A percentile compares a stretch with the other conserved stretches of the same genome.
Evolutionary conservation across 2,113 vertebrate genomes (phyloP).

Genomic region (Mionectes macconnelli): DNA sequence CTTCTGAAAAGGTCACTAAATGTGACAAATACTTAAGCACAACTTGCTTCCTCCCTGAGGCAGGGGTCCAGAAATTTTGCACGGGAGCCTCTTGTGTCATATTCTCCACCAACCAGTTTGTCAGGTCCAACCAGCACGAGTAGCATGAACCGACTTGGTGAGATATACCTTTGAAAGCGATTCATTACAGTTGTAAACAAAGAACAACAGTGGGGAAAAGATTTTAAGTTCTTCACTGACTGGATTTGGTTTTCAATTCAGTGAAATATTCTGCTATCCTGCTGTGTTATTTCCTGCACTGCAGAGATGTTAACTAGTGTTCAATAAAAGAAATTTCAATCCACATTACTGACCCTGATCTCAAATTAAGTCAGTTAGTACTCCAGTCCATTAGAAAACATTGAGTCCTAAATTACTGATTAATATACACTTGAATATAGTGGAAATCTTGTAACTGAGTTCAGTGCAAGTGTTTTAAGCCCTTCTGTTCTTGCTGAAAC

Average conservation of each 20-base stretch:
- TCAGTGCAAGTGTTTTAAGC: neutral
- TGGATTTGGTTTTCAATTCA: neutral
- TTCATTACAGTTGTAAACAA: neutral
- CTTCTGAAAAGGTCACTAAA: constrained; percentile 50
- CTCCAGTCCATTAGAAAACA: neutral
- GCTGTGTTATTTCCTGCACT: neutral
- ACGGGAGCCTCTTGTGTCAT: neutral
- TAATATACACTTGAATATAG: neutral
- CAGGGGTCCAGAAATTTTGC: neutral
- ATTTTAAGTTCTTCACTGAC: neutral
- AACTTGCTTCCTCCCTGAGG: constrained; percentile 16
- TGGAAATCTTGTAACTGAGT: neutral
- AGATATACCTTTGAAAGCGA: neutral
- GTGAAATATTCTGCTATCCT: neutral
- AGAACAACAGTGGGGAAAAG: neutral
- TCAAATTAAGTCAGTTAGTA: neutral
- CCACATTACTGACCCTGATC: neutral
- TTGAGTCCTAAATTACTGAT: neutral
- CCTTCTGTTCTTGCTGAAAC: neutral
- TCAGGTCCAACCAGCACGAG: neutral
- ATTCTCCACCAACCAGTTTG: neutral
- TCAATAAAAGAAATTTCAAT: neutral
- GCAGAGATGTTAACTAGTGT: neutral
- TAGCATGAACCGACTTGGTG: neutral
- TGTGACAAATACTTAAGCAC: constrained; percentile 25